Base-by-base conservation (phyloP, 2,113 vertebrate species). In the Phylloscopus trochilus region DNA sequence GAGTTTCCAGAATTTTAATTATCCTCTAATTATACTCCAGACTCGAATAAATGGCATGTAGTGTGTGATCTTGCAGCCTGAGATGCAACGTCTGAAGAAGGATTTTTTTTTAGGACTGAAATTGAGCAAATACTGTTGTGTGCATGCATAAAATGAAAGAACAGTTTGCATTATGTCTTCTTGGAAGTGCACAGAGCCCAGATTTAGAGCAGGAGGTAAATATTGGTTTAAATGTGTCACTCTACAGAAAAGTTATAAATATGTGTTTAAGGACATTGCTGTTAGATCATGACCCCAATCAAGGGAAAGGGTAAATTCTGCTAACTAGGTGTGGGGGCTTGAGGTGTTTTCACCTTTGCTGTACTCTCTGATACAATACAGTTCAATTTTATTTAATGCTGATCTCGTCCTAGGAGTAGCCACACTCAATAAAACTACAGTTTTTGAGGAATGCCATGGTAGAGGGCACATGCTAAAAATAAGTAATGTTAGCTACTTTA, bases 1-100 rank as follows among this genome's bases (percentile, higher is more conserved):
- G 76, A 93, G n/a, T 92, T 92, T 87, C 43, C 44, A 95, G 82
- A 93, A 59, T 44, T 81, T 26, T 95, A 66, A 83, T 88, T 95
- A 59, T 93, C 56, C 74, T 91, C 51, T 90, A 91, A 43, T 79
- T 80, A 62, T 63, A 47, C 30, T 86, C 21, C 2, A 41, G 46
- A 33, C 46, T 83, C 30, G 6, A 69, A 66, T 51, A 51, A 69
- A 69, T 43, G 14, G 3, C 55, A 7, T 77, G 13, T 46, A 58
- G 17, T 58, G 55, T 74, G 16, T 90, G 67, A 77, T 90, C 83
- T 59, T 93, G 59, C 69, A 94, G 82, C 60, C 94, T 87, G 83
- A 88, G 46, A 63, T 94, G 39, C 85, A 86, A 87, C 83, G 68
- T 74, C 89, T 41, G 70, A 80, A 91, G 47, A 88, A 46, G 27